These are phyloP conservation scores for Struthio camelus DNA, from an alignment of 2,113 vertebrate species.

Conservation along the genomic window DNA sequence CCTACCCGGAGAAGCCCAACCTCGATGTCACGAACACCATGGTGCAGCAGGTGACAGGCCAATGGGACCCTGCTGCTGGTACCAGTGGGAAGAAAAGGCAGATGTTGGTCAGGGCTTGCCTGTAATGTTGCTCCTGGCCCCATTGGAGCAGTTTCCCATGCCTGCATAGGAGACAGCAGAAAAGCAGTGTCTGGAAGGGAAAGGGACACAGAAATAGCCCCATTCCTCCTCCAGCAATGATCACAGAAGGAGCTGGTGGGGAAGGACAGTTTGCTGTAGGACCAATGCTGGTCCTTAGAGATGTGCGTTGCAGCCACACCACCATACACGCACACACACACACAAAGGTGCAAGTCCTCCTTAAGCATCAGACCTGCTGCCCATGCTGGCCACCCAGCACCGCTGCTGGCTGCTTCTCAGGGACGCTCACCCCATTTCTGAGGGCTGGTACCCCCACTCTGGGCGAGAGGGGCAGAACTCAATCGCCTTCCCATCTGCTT, in stretches of 20 bases:
- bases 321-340: not conserved
- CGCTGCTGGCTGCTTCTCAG: not conserved
- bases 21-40: constrained; percentile 88
- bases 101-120: not conserved
- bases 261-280: not conserved
- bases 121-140: not conserved
- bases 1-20: constrained; percentile 89
- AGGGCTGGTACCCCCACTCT: not conserved
- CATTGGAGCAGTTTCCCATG: not conserved
- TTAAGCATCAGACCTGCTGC: not conserved
- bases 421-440: not conserved
- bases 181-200: not conserved
- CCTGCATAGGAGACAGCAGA: not conserved
- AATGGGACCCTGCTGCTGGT: not conserved
- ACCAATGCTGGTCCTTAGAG: not conserved
- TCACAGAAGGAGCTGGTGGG: not conserved
- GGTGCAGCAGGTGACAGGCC: constrained; percentile 79
- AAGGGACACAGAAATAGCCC: not conserved
- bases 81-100: not conserved
- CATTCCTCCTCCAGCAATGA: not conserved
- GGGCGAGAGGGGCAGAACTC: not conserved
- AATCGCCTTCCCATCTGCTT: not conserved
- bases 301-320: fast-evolving
- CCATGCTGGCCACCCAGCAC: not conserved
- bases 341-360: not conserved